Base-by-base conservation (phyloP, 2,113 vertebrate species). In the Hassar affinis region DNA sequence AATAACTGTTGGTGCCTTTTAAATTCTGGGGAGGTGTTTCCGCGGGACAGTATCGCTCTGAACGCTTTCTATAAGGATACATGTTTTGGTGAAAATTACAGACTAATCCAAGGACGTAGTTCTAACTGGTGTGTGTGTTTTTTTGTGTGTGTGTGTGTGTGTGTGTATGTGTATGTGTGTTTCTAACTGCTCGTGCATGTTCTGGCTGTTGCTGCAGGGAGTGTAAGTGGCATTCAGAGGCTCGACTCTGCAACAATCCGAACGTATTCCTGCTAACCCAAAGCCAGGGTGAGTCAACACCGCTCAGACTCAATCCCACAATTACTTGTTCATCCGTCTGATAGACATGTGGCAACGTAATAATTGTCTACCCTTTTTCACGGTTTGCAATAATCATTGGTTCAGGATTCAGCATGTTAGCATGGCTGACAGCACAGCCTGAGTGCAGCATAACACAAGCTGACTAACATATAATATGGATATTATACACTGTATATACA, bases 191-290 rank as follows among this genome's bases (percentile, higher is more conserved):
- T 56, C 12, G 42, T 49, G 71, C 79, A 35, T 86, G 86, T 81
- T 61, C 76, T 27, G 62, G 25, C 22, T 56, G 74, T 18, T 66
- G 22, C 62, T 78, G 66, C 62, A 59, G 84, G 84, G n/a, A 17
- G 83, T 84, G 83, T 54, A 75, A 80, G 85, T 54, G 84, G 96
- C 91, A 92, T 96, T 91, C 97, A 97, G 95, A 96, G 97, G 94
- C 92, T 98, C 96, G 98, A 99, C 90, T 95, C 97, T 86, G 95
- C 96, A 86, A 95, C 98, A 87, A 95, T 99, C 95, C 96, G 98
- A 95, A 99, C 98, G 89, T 98, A 98, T 94, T 99, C 98, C 92
- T 99, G 97, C 95, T 99, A 96, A 96, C 92, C 92, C 88, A 14
- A 35, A 56, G 82, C 91, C 91, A 91, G 88, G 92, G 91, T 92